Evolutionary conservation across 2,113 vertebrate genomes (phyloP).

Genomic region (Prionailurus viverrinus): DNA sequence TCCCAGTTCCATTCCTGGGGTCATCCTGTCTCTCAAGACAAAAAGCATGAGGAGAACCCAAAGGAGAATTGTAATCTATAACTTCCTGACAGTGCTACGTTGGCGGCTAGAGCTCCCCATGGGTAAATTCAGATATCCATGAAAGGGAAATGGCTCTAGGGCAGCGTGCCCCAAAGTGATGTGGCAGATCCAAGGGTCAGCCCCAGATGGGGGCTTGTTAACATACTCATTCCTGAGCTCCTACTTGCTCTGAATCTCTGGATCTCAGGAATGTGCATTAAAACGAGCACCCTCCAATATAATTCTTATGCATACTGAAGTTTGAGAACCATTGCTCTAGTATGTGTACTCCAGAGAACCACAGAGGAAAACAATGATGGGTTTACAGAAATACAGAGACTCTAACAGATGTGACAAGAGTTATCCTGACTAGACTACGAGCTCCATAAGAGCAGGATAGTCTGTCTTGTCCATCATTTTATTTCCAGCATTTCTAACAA

Average conservation of each 20-base stretch:
- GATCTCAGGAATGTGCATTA: not conserved
- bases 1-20: not conserved
- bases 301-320: not conserved
- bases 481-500: not conserved
- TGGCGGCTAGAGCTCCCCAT: not conserved
- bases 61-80: not conserved
- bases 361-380: not conserved
- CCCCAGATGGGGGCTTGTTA: not conserved
- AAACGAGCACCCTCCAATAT: not conserved
- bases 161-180: not conserved
- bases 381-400: not conserved
- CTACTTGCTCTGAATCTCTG: not conserved
- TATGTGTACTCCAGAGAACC: not conserved
- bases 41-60: not conserved
- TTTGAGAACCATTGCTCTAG: not conserved
- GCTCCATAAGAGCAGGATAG: not conserved
- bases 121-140: not conserved
- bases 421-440: not conserved
- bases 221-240: not conserved
- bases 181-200: not conserved
- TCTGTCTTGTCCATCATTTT: not conserved
- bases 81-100: not conserved
- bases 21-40: slow-evolving; percentile 14
- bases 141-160: not conserved
- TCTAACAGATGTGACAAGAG: not conserved